Evolutionary conservation across 2,797 vertebrate genomes (phyloP), one percentile per base, ranked within the genome.

Genomic region (Diceros bicornis): DNA sequence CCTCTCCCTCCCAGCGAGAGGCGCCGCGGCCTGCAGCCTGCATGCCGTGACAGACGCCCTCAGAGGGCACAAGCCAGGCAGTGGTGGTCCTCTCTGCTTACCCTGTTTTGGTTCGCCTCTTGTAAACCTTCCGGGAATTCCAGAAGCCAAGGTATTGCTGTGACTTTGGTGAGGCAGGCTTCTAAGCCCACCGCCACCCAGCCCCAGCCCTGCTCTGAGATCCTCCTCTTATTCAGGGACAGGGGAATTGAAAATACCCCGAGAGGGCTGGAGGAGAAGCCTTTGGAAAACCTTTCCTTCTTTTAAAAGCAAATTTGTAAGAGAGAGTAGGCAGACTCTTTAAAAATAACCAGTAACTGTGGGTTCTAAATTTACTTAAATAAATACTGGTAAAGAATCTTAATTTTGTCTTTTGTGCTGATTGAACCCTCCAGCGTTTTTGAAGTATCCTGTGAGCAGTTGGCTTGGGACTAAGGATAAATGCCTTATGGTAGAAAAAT

Each of bases 121-220:
- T 21, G 52, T 3, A 20, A 20, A 6, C 66, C 32, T 68, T 17
- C 25, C 1, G 10, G 59, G 52, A 9, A 12, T n/a, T 59, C 20
- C 17, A 32, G 89, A 55, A 62, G 68, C 55, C 37, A 37, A 69
- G 23, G 11, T 16, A 20, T 27, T 29, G 18, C 57, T 11, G 50
- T 7, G 37, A 34, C 59, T 8, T 13, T 7, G 11, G 32, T 7
- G 37, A 72, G 7, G 68, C 18, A 2, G 68, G 41, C 66, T 55
- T 14, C 59, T 10, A 2, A 50, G 20, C 20, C 21, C 18, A 0
- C 5, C 0, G 61, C 11, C 0, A 2, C 41, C 55, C 52, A 27
- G 72, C 34, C 29, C 25, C 6, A 2, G 66, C 13, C 77, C 14
- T 10, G 20, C 32, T 57, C 74, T 37, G 52, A 32, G 32, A 2